Conservation (phyloP, 2,888 invertebrate genomes). For the Drosophila quinaria region DNA sequence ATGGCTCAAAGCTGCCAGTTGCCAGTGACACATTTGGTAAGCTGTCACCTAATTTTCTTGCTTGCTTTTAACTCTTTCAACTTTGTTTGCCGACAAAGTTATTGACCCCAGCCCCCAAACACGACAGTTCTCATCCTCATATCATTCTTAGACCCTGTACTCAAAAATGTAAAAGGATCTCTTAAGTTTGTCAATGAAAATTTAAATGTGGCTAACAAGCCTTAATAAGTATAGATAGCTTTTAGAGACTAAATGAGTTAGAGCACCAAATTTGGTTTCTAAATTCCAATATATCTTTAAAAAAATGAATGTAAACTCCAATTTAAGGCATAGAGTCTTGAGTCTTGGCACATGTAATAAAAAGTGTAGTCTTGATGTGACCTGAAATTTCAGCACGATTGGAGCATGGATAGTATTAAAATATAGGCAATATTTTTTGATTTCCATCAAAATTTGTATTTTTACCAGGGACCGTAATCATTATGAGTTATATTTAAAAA, state of each 20-base stretch:
- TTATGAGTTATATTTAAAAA: too few species aligned
- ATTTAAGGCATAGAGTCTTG: not conserved
- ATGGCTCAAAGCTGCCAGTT: conserved; percentile 88
- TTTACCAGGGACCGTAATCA: too few species aligned
- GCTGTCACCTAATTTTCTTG: conserved; percentile 47
- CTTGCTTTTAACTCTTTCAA: not conserved
- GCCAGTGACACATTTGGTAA: conserved; percentile 69
- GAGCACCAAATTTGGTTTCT: too few species aligned
- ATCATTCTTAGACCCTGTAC: conserved; percentile 1
- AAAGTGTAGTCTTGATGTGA: not conserved
- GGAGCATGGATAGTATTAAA: not conserved
- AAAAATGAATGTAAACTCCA: not conserved
- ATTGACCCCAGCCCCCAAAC: conserved; percentile 33
- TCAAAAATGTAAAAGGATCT: not conserved
- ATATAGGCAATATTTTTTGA: not conserved
- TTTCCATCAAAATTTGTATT: too few species aligned
- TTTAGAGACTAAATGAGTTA: too few species aligned
- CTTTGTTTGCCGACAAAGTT: conserved; percentile 19
- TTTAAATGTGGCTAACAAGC: too few species aligned
- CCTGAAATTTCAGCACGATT: not conserved
- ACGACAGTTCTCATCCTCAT: not conserved
- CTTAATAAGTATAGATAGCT: too few species aligned
- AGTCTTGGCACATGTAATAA: not conserved
- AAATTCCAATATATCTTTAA: too few species aligned
- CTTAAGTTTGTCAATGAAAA: not conserved